These are phyloP conservation scores for Rhorus exstirpatorius DNA, from an alignment of 2,888 invertebrate species.

Conservation along the genomic window DNA sequence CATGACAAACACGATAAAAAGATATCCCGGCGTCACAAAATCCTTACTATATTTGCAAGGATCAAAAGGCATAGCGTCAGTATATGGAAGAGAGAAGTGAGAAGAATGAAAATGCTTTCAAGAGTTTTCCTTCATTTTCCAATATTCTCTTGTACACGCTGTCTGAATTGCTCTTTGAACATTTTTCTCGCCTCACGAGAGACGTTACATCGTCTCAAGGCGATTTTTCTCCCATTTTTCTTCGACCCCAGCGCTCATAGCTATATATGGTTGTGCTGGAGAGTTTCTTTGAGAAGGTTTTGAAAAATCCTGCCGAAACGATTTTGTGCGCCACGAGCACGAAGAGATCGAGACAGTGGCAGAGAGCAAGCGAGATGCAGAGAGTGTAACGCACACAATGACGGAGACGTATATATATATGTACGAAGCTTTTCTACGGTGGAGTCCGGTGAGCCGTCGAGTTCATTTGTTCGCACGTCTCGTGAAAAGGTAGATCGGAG, in stretches of 20 bases:
- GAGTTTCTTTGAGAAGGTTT: constrained; percentile 19
- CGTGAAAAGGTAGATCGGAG: constrained; percentile 5
- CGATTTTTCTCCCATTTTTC: constrained; percentile 53
- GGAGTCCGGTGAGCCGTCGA: constrained; percentile 46
- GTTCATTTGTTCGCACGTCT: constrained; percentile 60
- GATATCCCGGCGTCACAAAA: not conserved
- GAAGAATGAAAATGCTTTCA: constrained; percentile 1
- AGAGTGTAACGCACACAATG: constrained; percentile 5
- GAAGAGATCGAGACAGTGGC: not conserved
- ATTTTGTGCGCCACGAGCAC: not conserved
- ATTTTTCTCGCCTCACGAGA: constrained; percentile 6
- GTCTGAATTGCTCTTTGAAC: constrained; percentile 43
- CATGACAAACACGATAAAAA: not conserved
- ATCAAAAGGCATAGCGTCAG: constrained; percentile 1
- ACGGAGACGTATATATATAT: constrained; percentile 5
- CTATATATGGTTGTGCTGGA: not conserved
- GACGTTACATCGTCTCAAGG: not conserved
- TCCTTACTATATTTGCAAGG: not conserved
- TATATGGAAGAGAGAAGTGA: not conserved
- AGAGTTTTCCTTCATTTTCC: constrained; percentile 30
- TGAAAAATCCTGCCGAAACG: constrained; percentile 19
- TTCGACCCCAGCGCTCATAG: not conserved
- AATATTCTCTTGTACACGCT: not conserved
- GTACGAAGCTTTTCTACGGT: constrained; percentile 46
- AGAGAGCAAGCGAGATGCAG: not conserved